phyloP scores from a whole-genome alignment of 2,113 vertebrate species.

The Eonycteris spelaea region DNA sequence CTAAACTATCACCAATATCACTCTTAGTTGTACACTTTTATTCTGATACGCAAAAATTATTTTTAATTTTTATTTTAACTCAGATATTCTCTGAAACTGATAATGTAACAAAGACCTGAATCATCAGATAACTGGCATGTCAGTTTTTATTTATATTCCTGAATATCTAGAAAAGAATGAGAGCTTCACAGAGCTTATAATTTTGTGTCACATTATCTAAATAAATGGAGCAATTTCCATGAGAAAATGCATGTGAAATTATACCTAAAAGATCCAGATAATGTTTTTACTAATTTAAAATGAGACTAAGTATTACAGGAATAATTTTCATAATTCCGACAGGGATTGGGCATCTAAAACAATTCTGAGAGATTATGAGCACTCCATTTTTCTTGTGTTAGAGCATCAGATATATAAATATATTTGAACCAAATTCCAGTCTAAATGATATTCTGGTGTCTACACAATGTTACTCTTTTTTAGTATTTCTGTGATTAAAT shows the following conservation, averaged over 20 bases:
- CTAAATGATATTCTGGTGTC: background rate
- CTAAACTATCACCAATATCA: slow-evolving; percentile 35
- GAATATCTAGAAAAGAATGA: slow-evolving; percentile 75
- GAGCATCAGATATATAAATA: background rate
- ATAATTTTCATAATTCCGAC: slow-evolving; percentile 70
- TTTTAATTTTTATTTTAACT: slow-evolving; percentile 77
- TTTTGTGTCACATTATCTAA: slow-evolving; percentile 68
- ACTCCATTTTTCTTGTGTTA: background rate
- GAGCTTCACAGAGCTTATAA: slow-evolving; percentile 76
- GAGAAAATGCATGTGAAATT: slow-evolving; percentile 66
- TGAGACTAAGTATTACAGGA: slow-evolving; percentile 57
- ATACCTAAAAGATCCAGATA: slow-evolving; percentile 59
- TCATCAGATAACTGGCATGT: slow-evolving; percentile 78
- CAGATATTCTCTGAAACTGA: slow-evolving; percentile 56
- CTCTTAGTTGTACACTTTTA: slow-evolving; percentile 1
- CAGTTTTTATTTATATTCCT: slow-evolving; percentile 82
- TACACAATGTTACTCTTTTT: background rate
- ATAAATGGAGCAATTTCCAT: slow-evolving; percentile 73
- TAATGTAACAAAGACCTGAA: slow-evolving; percentile 59
- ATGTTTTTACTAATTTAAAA: slow-evolving; percentile 70
- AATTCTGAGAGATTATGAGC: background rate
- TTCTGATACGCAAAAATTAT: slow-evolving; percentile 41
- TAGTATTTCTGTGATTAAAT: background rate
- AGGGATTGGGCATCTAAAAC: background rate
- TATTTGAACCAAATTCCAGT: background rate